phyloP scores from a whole-genome alignment of 2,888 invertebrate species.

The Caenorhabditis angaria region DNA sequence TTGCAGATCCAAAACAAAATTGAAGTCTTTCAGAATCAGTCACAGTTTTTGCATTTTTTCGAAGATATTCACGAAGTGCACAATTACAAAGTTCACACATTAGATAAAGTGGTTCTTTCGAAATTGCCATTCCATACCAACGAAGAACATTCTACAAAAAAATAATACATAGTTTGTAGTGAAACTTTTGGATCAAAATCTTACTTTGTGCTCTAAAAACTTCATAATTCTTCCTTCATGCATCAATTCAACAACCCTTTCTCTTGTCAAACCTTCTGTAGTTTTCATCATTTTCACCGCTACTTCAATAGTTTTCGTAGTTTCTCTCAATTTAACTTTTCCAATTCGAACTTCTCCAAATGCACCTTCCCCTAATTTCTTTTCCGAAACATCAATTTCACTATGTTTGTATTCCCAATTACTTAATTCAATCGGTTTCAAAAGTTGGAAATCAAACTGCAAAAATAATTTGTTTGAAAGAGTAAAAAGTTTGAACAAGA shows the following conservation, averaged over 20 bases:
- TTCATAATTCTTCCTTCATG: conserved; percentile 17
- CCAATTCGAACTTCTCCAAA: conserved; percentile 20
- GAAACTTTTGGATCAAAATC: too few species aligned
- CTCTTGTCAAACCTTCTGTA: background rate
- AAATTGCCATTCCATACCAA: conserved; percentile 11
- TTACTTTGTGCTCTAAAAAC: conserved; percentile 8
- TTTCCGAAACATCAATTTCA: conserved; percentile 21
- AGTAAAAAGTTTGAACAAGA: too few species aligned
- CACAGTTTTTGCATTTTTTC: conserved; percentile 10
- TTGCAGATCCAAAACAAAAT: conserved; percentile 17
- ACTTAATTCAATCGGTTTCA: conserved; percentile 2
- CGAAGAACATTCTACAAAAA: conserved; percentile 10
- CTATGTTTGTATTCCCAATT: conserved; percentile 31
- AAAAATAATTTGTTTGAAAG: background rate
- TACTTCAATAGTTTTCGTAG: background rate
- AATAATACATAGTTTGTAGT: too few species aligned
- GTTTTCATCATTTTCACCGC: conserved; percentile 21
- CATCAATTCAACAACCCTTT: conserved; percentile 10
- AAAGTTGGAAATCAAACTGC: conserved; percentile 23
- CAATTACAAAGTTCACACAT: conserved; percentile 12
- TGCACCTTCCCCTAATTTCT: conserved; percentile 22
- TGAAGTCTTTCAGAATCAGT: conserved; percentile 7
- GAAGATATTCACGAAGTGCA: conserved; percentile 18
- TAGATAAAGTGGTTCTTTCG: conserved; percentile 15
- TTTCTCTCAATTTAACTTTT: background rate